Evolutionary conservation across 1,140 invertebrate species (phyloP), one percentile per base, ranked within the genome.

Genomic region (Leptinotarsa texana): DNA sequence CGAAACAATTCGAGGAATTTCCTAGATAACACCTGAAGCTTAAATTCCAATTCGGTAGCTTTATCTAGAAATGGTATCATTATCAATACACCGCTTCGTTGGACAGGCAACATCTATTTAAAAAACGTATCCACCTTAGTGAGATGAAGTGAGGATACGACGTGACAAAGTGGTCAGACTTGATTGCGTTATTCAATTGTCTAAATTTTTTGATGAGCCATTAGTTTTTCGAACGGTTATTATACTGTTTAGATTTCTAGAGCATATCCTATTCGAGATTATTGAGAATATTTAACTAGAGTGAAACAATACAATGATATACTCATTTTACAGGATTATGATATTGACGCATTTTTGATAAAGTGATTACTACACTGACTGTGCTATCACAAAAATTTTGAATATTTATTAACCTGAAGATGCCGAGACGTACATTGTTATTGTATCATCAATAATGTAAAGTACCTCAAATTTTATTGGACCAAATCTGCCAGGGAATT

Each of bases 111-210:
- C 78, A 79, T 79, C 75, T 79, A 79, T 79, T 77, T 75, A 79
- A 79, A 77, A 73, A 75, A 65, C 72, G 72, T 77, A 77, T 75
- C 74, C 72, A 33, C 48, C 62, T 22, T 62, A 72, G 69, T 77
- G 72, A 27, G 57, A 65, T 49, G 33, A 51, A 51, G 49, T 17
- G 27, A 42, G 76, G 72, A 69, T 68, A 72, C 67, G 63, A 70
- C 72, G 70, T 79, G 78, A 79, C 78, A 79, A 79, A 79, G 78
- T 79, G 74, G 76, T 68, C 66, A 71, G 74, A 65, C 72, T 77
- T 77, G 76, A 79, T 79, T 74, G 76, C 75, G 76, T 79, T 74
- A 79, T 79, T 79, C 78, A 77, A 79, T 79, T 79, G 78, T 79
- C 78, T 71, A 48, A 68, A 48, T 47, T 77, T 76, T 68, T 76